Evolutionary conservation across 2,113 vertebrate genomes (phyloP).

Genomic region (Tupaia tana): DNA sequence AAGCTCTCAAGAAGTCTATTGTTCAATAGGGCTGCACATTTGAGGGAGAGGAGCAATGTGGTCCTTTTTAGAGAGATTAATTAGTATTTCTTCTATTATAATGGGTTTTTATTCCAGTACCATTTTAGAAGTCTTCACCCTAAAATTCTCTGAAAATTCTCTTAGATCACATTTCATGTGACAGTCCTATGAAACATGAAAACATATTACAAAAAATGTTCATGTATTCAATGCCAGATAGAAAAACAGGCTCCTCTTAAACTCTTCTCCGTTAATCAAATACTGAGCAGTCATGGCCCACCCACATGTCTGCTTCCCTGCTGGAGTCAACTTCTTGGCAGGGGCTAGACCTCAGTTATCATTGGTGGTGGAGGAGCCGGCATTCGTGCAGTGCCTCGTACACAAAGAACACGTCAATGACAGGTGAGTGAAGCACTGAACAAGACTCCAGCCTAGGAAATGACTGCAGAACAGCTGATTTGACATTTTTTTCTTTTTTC

Average conservation of each 20-base stretch:
- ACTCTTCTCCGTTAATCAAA: background rate
- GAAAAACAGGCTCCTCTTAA: background rate
- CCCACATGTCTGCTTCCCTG: background rate
- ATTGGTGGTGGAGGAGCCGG: background rate
- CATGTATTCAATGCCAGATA: background rate
- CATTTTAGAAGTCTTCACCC: background rate
- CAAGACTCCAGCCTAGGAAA: background rate
- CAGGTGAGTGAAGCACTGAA: background rate
- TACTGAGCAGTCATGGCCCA: background rate
- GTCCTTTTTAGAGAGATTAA: background rate
- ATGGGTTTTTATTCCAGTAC: slow-evolving; percentile 12
- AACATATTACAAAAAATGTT: background rate
- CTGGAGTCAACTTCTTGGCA: background rate
- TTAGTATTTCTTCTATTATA: background rate
- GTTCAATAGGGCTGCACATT: background rate
- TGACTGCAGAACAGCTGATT: background rate
- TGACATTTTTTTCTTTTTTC: background rate
- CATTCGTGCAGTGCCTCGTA: background rate
- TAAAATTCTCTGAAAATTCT: background rate
- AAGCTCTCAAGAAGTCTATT: background rate
- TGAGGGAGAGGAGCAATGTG: background rate
- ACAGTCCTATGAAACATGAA: background rate
- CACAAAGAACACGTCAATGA: background rate
- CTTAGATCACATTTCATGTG: background rate
- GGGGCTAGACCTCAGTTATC: background rate